Evolutionary conservation across 2,888 invertebrate species (phyloP).

Genomic region (Allygus modestus): DNA sequence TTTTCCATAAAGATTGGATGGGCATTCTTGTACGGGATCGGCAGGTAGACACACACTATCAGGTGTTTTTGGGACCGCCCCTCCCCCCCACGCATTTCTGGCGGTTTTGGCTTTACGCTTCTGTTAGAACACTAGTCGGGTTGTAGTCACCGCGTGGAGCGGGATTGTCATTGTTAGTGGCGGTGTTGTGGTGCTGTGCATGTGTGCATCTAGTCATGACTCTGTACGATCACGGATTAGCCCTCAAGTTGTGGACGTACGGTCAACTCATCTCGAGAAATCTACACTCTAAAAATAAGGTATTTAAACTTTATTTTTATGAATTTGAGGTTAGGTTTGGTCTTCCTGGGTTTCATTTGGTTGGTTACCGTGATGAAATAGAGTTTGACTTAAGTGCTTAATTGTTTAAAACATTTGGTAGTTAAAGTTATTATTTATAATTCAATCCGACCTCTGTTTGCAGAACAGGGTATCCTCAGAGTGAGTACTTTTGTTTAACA

Average conservation of each 20-base stretch:
- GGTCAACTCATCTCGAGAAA: background rate
- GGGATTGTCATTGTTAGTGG: background rate
- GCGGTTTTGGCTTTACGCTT: slow-evolving; percentile 8
- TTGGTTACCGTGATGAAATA: too few relatives aligned
- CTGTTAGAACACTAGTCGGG: background rate
- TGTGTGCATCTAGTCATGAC: slow-evolving; percentile 39
- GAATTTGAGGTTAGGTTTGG: background rate
- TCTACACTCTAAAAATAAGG: background rate
- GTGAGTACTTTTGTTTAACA: too few relatives aligned
- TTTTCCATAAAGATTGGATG: background rate
- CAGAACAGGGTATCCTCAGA: too few relatives aligned
- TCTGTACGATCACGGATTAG: slow-evolving; percentile 26
- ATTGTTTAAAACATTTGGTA: too few relatives aligned
- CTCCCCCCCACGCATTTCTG: background rate
- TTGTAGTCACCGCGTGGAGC: background rate
- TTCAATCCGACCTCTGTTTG: too few relatives aligned
- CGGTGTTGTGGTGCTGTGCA: background rate
- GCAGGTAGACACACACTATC: slow-evolving; percentile 23
- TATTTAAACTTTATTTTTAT: background rate
- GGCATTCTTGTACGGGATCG: slow-evolving; percentile 4
- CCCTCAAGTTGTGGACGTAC: slow-evolving; percentile 23
- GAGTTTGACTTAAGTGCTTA: too few relatives aligned
- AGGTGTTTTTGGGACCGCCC: slow-evolving; percentile 12
- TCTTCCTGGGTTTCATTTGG: background rate
- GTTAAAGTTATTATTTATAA: too few relatives aligned